Evolutionary conservation across 2,797 vertebrate species (phyloP).

Genomic region (Notoglanidium macrostoma): DNA sequence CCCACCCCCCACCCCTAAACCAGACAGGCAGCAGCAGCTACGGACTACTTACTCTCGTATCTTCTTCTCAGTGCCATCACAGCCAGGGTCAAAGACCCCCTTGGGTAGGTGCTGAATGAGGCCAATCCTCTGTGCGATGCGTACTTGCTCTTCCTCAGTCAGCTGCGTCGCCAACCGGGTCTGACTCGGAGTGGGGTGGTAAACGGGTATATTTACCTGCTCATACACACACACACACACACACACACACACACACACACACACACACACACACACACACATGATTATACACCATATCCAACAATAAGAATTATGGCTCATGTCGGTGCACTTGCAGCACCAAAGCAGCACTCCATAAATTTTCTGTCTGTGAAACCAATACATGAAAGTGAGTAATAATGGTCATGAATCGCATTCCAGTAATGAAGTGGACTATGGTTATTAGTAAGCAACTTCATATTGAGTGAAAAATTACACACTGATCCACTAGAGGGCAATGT

Average conservation of each 20-base stretch:
- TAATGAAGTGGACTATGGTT: slow-evolving; percentile 30
- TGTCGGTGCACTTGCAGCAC: neutral
- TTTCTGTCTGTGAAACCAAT: slow-evolving; percentile 5
- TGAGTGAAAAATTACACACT: neutral
- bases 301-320: neutral
- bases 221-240: slow-evolving; percentile 68
- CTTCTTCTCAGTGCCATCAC: slow-evolving; percentile 87
- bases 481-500: slow-evolving; percentile 48
- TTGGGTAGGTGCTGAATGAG: slow-evolving; percentile 89
- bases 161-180: slow-evolving; percentile 86
- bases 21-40: neutral
- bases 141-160: slow-evolving; percentile 88
- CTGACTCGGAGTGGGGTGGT: slow-evolving; percentile 89
- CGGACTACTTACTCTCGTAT: slow-evolving; percentile 83
- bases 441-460: slow-evolving; percentile 49
- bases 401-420: slow-evolving; percentile 11
- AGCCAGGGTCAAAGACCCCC: slow-evolving; percentile 85
- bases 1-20: neutral
- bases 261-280: too few relatives aligned
- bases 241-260: too few relatives aligned
- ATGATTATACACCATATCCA: neutral
- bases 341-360: neutral
- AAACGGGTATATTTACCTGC: slow-evolving; percentile 85
- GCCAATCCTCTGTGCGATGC: slow-evolving; percentile 87
- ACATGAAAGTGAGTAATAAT: slow-evolving; percentile 24